These are phyloP conservation scores for Struthidea cinerea DNA, from an alignment of 2,113 vertebrate species.

Conservation along the genomic window DNA sequence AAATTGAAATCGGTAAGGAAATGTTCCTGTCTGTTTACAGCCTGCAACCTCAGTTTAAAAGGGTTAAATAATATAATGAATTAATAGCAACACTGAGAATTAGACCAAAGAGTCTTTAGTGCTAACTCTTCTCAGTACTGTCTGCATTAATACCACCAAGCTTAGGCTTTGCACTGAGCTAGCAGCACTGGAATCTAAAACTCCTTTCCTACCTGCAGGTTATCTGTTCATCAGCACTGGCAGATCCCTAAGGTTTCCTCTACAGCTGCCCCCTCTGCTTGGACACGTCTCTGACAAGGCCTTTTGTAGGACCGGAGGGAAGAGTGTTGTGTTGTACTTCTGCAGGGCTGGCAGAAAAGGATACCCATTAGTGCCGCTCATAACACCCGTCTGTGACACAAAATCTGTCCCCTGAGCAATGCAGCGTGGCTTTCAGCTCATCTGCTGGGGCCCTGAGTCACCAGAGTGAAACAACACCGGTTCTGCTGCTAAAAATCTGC, in stretches of 20 bases:
- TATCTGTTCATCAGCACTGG: neutral
- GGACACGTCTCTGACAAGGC: neutral
- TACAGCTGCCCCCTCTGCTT: neutral
- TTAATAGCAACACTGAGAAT: neutral
- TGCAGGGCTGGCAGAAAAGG: neutral
- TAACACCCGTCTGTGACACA: neutral
- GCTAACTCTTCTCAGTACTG: neutral
- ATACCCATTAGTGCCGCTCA: neutral
- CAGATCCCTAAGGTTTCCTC: neutral
- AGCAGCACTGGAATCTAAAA: neutral
- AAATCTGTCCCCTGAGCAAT: neutral
- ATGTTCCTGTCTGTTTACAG: neutral
- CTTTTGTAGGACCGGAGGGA: neutral
- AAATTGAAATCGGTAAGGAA: neutral
- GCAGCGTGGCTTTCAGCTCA: neutral
- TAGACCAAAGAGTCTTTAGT: neutral
- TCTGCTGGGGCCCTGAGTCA: neutral
- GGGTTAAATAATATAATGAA: neutral
- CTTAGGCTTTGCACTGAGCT: neutral
- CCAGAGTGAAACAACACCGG: neutral
- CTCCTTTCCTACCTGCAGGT: neutral
- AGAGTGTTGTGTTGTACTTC: neutral
- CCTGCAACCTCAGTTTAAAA: neutral
- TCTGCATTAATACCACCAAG: neutral
- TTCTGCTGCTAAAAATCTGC: neutral